These are phyloP conservation scores for Dendropsophus ebraccatus DNA, from an alignment of 2,113 vertebrate genomes.

Conservation along the genomic window DNA sequence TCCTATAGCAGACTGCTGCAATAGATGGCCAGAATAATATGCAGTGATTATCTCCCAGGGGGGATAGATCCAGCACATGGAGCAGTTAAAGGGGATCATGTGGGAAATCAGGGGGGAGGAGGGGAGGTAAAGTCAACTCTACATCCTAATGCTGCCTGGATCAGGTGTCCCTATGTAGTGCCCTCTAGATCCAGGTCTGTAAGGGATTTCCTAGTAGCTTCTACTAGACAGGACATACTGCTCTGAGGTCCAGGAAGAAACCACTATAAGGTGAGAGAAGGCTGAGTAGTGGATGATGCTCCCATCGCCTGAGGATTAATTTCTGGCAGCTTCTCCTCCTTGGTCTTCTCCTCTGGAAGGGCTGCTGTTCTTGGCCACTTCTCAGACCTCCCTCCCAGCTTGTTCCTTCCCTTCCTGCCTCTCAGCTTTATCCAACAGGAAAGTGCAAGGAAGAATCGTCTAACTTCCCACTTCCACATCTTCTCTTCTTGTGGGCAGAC, in stretches of 20 bases:
- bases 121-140: slow-evolving; percentile 16
- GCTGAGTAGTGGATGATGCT: background rate
- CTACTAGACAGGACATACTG: background rate
- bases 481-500: slow-evolving; percentile 29
- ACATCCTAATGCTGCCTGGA: background rate
- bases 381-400: slow-evolving; percentile 67
- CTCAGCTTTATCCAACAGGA: slow-evolving; percentile 67
- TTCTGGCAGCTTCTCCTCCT: slow-evolving; percentile 4
- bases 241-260: background rate
- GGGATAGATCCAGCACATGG: background rate
- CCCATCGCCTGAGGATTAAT: slow-evolving; percentile 14
- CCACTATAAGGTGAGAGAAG: background rate
- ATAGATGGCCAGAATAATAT: background rate
- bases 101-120: slow-evolving; percentile 13
- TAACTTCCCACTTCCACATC: slow-evolving; percentile 62
- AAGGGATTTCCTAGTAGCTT: background rate
- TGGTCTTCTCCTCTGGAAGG: slow-evolving; percentile 51
- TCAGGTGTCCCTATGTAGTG: slow-evolving; percentile 5
- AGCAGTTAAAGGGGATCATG: slow-evolving; percentile 39
- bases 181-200: slow-evolving; percentile 5
- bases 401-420: slow-evolving; percentile 71
- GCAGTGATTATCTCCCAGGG: background rate
- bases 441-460: slow-evolving; percentile 63
- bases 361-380: slow-evolving; percentile 61
- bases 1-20: background rate